Conservation (phyloP, 2,888 invertebrate genomes). For the Chamaedrilus cognettii region DNA sequence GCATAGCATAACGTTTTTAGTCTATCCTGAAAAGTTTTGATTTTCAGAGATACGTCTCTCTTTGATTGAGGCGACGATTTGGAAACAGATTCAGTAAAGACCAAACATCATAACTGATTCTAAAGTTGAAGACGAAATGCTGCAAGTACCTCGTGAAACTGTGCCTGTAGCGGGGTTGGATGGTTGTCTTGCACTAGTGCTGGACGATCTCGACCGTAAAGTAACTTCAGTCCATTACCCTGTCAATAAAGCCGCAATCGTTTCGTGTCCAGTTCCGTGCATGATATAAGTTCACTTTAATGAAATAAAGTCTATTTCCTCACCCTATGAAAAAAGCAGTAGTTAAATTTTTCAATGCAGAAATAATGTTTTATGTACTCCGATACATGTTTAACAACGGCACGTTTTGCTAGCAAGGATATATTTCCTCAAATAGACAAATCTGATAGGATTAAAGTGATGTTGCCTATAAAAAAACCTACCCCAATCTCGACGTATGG, state of each 20-base stretch:
- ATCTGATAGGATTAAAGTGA: too few species aligned
- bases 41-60: neutral
- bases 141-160: slow-evolving; percentile 71
- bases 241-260: neutral
- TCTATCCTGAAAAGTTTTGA: neutral
- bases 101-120: neutral
- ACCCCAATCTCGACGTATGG: slow-evolving; percentile 87
- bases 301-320: too few species aligned
- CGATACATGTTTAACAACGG: too few species aligned
- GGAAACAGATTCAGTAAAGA: neutral
- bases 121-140: neutral
- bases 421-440: neutral
- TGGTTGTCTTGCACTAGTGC: slow-evolving; percentile 46
- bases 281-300: too few species aligned
- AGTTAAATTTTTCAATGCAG: neutral
- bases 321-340: too few species aligned
- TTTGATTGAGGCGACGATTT: neutral
- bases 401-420: too few species aligned
- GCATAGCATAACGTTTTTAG: neutral
- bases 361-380: too few species aligned
- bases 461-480: slow-evolving; percentile 58
- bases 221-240: slow-evolving; percentile 3
- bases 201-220: neutral
- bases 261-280: too few species aligned
- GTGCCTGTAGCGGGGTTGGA: slow-evolving; percentile 74